Conservation (phyloP, 2,888 invertebrate genomes). For the Nemapogon koenigi region DNA sequence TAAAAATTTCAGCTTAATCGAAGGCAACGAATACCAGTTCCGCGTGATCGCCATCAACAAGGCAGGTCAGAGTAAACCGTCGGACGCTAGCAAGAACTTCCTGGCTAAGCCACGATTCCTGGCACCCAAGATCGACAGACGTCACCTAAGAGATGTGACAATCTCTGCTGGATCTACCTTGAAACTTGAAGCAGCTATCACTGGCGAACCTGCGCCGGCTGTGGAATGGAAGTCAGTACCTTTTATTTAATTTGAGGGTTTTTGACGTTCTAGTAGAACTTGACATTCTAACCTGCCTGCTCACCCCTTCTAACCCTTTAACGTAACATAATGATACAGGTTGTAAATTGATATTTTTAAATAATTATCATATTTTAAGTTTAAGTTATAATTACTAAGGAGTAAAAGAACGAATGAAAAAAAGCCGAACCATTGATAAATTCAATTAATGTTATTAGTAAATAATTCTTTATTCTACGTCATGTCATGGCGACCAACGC, state of each 20-base stretch:
- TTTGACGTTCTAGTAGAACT: too few relatives aligned
- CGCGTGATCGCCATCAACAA: conserved; percentile 94
- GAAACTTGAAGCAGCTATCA: conserved; percentile 91
- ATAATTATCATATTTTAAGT: too few relatives aligned
- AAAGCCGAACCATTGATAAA: too few relatives aligned
- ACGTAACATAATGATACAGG: neutral
- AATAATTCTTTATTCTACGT: too few relatives aligned
- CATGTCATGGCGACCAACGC: too few relatives aligned
- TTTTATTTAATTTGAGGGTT: neutral
- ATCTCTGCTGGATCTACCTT: conserved; percentile 92
- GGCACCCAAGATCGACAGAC: conserved; percentile 95
- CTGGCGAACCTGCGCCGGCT: conserved; percentile 94
- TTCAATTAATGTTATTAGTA: too few relatives aligned
- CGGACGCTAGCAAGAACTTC: conserved; percentile 86
- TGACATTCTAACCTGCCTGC: too few relatives aligned
- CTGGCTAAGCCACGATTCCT: conserved; percentile 86
- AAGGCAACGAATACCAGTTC: conserved; percentile 98
- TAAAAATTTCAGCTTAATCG: conserved; percentile 72
- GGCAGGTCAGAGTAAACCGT: conserved; percentile 92
- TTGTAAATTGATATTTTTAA: too few relatives aligned
- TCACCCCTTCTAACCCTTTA: too few relatives aligned
- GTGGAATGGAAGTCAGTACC: conserved; percentile 80
- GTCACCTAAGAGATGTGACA: conserved; percentile 88
- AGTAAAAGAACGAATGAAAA: too few relatives aligned
- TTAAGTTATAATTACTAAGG: too few relatives aligned